Evolutionary conservation across 92 coral and sea anemone species (phyloP), one percentile per base, ranked within the genome.

Genomic region (Diadumene lineata): DNA sequence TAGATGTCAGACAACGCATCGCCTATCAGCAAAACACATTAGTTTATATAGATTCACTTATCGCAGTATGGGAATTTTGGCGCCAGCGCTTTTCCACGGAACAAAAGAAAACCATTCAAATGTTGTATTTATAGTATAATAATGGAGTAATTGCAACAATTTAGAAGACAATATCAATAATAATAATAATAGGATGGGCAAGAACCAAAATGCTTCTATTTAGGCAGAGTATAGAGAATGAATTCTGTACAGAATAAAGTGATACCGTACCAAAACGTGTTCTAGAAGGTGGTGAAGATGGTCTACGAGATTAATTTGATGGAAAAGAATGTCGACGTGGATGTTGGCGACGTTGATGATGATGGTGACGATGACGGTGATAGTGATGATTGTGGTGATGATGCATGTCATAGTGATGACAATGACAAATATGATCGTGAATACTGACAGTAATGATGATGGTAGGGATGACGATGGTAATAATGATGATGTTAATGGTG

Each of bases 1-100:
- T 62, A 28, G 22, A n/a, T 43, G 15, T 28, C 68, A 62, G 68
- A 62, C 68, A 28, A 11, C n/a, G 22, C 68, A 62, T 62, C 68
- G 68, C 68, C 68, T 62, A 62, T 62, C 68, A 62, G 68, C 0
- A 28, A 1, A 62, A 62, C 68, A 62, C 68, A 62, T 62, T 62
- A 62, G 68, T 31, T n/a, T 23, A 19, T 27, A 19, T 62, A 22
- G 68, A 62, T 29, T 6, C 68, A 28, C 68, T 62, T 62, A 62
- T 62, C 68, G 1, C 13, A 17, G 29, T 28, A 4, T 21, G 68
- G 68, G 68, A 3, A 21, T 62, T 28, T 62, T 62, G 68, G 68
- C 68, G 68, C 68, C 68, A 29, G 13, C 68, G 68, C 68, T 62
- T 2, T 13, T 21, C 65, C 38, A 62, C 27, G 43, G 27, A 30